These are phyloP conservation scores for Phyllostomus hastatus DNA, from an alignment of 2,113 vertebrate species.

Conservation along the genomic window DNA sequence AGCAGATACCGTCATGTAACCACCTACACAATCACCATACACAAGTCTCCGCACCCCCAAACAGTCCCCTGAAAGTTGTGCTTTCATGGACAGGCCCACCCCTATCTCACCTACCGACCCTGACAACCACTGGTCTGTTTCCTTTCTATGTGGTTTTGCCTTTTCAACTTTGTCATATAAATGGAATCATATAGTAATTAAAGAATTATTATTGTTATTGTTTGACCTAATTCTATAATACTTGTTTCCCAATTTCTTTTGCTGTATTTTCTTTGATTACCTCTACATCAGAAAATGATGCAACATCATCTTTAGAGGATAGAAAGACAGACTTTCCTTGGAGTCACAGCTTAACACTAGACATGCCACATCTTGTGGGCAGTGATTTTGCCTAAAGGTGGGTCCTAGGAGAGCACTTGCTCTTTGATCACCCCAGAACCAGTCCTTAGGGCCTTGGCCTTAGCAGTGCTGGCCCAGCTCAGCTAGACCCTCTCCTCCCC, in stretches of 20 bases:
- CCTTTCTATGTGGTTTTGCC: not conserved
- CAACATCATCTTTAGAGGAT: not conserved
- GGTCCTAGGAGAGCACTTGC: not conserved
- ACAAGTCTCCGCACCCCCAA: not conserved
- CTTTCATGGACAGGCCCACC: not conserved
- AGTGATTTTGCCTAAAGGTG: not conserved
- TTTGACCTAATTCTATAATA: not conserved
- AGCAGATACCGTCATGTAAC: not conserved
- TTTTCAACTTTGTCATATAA: not conserved
- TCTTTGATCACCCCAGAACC: not conserved
- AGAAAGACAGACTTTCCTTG: not conserved
- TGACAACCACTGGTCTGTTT: not conserved
- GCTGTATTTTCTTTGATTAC: not conserved
- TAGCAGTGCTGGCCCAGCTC: not conserved
- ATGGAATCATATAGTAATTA: not conserved
- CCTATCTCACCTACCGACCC: not conserved
- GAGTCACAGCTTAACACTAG: not conserved
- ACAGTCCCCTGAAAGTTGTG: fast-evolving
- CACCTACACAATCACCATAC: not conserved
- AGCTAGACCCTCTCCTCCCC: not conserved
- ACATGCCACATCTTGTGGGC: not conserved
- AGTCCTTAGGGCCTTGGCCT: not conserved
- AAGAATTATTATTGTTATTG: not conserved
- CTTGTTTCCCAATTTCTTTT: not conserved
- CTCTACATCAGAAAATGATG: not conserved